Evolutionary conservation across 2,888 invertebrate genomes (phyloP), one percentile per base, ranked within the genome.

Genomic region (Blastobasis lacticolella): DNA sequence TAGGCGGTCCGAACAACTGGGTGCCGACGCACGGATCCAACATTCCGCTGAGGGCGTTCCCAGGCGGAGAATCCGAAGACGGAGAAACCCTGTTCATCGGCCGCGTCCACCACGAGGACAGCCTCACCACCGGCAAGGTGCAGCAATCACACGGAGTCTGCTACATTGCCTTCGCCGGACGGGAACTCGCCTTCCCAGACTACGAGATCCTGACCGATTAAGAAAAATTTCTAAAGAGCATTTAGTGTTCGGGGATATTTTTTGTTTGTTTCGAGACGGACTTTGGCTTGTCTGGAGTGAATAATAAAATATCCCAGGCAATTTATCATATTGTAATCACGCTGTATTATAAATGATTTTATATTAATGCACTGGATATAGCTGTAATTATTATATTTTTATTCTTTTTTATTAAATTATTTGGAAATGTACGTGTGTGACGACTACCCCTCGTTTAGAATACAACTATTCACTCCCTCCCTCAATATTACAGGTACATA

Each of bases 91-190:
- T 96, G 2, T 95, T 90, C 77, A 84, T 95, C 42, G 96, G 95
- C 10, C 91, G 95, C 58, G 94, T 92, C 0, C 85, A 89, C 43
- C 95, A 95, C 67, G 94, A 95, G 62, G 94, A 93, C 53, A 91
- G 93, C 54, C 59, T 94, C 47, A 94, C 94, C 37, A 90, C 93
- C 37, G 95, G 96, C 67, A 96, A 96, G 83, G 93, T 96, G 2
- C 96, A 96, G 66, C 92, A 93, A 42, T 94, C 94, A 7, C 95
- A 95, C 69, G 93, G 91, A 37, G 92, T 92, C 50, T 92, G 94
- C 74, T 96, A 96, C 90, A 94, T 96, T 79, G 91, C 96, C 9
- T 96, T 92, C 71, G 94, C 87, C 0, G 95, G 96, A 46, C 90
- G 92, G 65, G 96, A 96, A 73, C 76, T 95, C 52, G 91, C 92